phyloP scores from a whole-genome alignment of 2,797 vertebrate species.

The Aulostomus chinensis region DNA sequence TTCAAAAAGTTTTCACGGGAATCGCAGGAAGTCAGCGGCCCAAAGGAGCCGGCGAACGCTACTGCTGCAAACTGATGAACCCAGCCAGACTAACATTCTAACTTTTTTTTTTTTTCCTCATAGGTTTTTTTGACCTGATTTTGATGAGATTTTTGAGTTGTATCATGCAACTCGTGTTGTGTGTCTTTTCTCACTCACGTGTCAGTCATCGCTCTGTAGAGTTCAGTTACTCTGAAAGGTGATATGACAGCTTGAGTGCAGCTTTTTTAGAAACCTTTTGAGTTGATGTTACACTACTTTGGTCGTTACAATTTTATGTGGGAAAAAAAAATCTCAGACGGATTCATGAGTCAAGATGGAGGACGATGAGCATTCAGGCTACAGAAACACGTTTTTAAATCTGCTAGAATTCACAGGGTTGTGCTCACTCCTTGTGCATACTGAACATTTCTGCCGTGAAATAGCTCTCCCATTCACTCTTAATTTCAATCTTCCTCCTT shows the following conservation, averaged over 20 bases:
- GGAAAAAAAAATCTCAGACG: no score
- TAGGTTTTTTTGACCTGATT: background rate
- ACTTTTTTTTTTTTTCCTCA: background rate
- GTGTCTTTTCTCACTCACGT: no score
- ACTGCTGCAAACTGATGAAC: conserved; percentile 22
- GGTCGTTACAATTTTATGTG: background rate
- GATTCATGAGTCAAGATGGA: no score
- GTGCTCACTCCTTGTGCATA: background rate
- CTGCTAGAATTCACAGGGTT: background rate
- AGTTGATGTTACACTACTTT: conserved; percentile 3
- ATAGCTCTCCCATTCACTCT: background rate
- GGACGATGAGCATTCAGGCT: no score
- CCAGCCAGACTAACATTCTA: background rate
- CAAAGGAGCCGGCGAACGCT: background rate
- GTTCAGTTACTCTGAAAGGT: background rate
- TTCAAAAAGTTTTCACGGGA: conserved; percentile 81
- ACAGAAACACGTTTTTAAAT: no score
- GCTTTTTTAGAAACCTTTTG: conserved; percentile 7
- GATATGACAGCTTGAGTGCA: background rate
- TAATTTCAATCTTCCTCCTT: background rate
- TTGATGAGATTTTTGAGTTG: background rate
- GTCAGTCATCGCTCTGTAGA: conserved; percentile 26
- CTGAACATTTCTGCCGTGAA: conserved; percentile 4
- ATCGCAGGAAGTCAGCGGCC: conserved; percentile 20
- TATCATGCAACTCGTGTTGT: no score